Conservation (phyloP, 2,888 invertebrate genomes). For the Amphipoea oculea region DNA sequence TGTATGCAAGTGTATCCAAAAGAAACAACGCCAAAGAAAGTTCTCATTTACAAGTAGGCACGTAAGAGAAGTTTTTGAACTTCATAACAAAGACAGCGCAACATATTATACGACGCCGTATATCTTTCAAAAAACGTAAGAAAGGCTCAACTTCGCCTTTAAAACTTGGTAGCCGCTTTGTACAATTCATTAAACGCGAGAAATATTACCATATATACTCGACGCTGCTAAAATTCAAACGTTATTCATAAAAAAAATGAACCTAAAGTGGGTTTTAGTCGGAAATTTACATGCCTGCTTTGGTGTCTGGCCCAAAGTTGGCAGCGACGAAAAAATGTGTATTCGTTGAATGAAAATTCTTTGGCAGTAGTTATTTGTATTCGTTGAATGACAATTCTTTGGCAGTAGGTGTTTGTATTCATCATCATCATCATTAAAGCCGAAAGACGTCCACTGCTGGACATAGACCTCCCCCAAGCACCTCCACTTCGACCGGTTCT, state of each 20-base stretch:
- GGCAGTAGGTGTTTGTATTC: no score
- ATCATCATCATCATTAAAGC: no score
- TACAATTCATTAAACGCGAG: constrained; percentile 67
- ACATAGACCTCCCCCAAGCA: no score
- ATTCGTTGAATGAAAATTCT: background rate
- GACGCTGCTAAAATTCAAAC: constrained; percentile 68
- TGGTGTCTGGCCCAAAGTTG: constrained; percentile 39
- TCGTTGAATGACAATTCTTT: background rate
- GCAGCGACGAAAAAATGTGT: background rate
- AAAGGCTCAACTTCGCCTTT: constrained; percentile 20
- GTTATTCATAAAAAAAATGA: constrained; percentile 72
- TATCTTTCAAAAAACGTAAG: constrained; percentile 27
- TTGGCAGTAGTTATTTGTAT: background rate
- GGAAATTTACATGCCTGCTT: constrained; percentile 66
- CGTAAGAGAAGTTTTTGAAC: constrained; percentile 8
- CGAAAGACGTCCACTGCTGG: no score
- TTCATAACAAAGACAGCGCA: constrained; percentile 12
- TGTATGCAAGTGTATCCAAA: background rate
- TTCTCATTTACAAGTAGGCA: background rate
- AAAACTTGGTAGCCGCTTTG: constrained; percentile 52
- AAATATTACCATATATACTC: constrained; percentile 69
- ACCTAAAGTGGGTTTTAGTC: constrained; percentile 63
- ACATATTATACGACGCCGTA: constrained; percentile 24
- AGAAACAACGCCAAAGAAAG: background rate
- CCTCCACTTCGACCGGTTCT: no score